A percentile compares a stretch with the other conserved stretches of the same genome.
phyloP scores from a whole-genome alignment of 2,113 vertebrate species.

The Forbesichthys agassizii region DNA sequence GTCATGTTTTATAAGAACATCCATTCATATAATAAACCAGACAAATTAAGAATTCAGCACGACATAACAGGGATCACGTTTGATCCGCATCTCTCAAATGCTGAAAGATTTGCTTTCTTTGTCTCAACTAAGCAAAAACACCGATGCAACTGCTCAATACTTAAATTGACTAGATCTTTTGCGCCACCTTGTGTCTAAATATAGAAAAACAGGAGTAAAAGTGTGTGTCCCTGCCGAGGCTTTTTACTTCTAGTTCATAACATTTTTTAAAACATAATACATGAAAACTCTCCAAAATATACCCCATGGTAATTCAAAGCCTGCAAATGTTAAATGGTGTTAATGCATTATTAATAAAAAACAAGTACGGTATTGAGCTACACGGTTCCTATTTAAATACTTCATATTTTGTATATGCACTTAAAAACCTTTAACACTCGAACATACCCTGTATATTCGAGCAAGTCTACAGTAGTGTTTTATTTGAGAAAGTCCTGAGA shows the following conservation, averaged over 20 bases:
- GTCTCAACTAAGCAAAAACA: constrained; percentile 54
- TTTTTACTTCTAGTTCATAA: too few relatives aligned
- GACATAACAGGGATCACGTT: constrained; percentile 24
- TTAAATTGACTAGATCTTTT: constrained; percentile 14
- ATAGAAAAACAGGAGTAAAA: not conserved
- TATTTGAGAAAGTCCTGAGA: too few relatives aligned
- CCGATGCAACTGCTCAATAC: not conserved
- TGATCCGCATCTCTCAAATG: constrained; percentile 16
- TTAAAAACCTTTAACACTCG: too few relatives aligned
- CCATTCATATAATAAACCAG: constrained; percentile 14
- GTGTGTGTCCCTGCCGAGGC: not conserved
- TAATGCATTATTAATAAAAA: not conserved
- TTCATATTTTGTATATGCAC: too few relatives aligned
- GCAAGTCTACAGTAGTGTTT: too few relatives aligned
- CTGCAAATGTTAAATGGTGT: too few relatives aligned
- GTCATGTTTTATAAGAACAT: not conserved
- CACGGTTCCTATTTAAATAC: too few relatives aligned
- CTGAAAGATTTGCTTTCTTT: constrained; percentile 5
- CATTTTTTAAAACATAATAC: too few relatives aligned
- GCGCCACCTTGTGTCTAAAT: constrained; percentile 54
- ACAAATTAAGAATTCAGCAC: not conserved
- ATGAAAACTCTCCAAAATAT: too few relatives aligned
- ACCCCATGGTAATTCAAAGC: too few relatives aligned
- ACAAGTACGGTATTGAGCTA: too few relatives aligned
- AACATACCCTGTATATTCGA: too few relatives aligned